These are phyloP conservation scores for Pempheris klunzingeri DNA, from an alignment of 2,797 vertebrate genomes.

Conservation along the genomic window DNA sequence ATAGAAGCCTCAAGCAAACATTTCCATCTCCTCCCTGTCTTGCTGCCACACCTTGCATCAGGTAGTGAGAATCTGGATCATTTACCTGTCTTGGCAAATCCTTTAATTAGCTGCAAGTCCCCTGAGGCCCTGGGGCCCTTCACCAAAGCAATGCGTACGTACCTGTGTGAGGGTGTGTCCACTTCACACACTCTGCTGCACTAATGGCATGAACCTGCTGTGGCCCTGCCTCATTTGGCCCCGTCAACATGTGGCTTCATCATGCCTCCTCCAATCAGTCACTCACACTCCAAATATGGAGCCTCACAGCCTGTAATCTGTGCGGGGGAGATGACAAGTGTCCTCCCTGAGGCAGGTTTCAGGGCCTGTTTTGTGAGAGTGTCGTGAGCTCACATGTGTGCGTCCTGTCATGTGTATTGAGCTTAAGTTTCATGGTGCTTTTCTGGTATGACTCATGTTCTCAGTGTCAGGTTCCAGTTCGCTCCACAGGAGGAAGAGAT, in stretches of 20 bases:
- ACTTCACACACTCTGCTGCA: constrained; percentile 37
- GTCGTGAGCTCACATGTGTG: constrained; percentile 9
- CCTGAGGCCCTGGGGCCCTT: constrained; percentile 14
- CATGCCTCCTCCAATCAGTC: constrained; percentile 68
- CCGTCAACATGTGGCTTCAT: constrained; percentile 42
- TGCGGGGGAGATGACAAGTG: constrained; percentile 46
- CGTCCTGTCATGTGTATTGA: background rate
- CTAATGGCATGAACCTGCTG: constrained; percentile 48
- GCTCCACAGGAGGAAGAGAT: constrained; percentile 42
- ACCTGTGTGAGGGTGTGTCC: constrained; percentile 73
- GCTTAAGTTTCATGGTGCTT: constrained; percentile 45
- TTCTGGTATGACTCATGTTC: constrained; percentile 64
- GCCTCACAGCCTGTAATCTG: constrained; percentile 55
- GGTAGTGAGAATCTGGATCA: constrained; percentile 59
- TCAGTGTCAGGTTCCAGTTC: constrained; percentile 43
- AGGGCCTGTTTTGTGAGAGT: constrained; percentile 40
- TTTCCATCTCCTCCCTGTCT: constrained; percentile 26
- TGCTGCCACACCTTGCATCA: constrained; percentile 50
- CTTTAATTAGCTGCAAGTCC: constrained; percentile 48
- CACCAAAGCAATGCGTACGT: constrained; percentile 48
- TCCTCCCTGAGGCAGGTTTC: constrained; percentile 41
- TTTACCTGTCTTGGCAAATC: constrained; percentile 63
- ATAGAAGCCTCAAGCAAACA: constrained; percentile 14
- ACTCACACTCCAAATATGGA: constrained; percentile 73
- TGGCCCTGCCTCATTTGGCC: constrained; percentile 47